A percentile compares a stretch with the other conserved stretches of the same genome.
Evolutionary conservation across 2,113 vertebrate genomes (phyloP).

Genomic region (Macroglossus sobrinus): DNA sequence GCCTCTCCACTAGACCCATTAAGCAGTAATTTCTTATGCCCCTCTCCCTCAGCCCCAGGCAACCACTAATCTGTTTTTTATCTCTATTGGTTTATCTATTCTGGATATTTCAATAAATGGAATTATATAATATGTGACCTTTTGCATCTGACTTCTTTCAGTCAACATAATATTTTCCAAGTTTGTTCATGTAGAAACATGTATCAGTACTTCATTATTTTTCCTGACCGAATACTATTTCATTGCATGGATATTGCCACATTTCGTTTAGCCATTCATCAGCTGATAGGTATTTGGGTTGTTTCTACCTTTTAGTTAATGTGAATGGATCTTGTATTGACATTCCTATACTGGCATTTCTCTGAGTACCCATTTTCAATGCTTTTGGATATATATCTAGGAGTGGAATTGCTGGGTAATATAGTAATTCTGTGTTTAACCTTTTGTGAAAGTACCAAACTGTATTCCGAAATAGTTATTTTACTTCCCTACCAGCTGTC

Average conservation of each 20-base stretch:
- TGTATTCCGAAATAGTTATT: not conserved
- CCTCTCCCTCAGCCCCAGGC: accelerated
- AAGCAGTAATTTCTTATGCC: not conserved
- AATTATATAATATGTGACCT: not conserved
- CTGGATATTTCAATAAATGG: not conserved
- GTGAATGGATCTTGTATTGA: not conserved
- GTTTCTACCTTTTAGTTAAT: not conserved
- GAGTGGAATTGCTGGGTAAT: not conserved
- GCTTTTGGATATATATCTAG: not conserved
- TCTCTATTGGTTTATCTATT: not conserved
- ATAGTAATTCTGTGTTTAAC: not conserved
- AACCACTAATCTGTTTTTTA: not conserved
- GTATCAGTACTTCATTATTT: not conserved
- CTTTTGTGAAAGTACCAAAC: not conserved
- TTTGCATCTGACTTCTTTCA: not conserved
- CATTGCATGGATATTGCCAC: not conserved
- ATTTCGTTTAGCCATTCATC: not conserved
- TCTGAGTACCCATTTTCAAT: not conserved
- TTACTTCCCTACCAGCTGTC: not conserved
- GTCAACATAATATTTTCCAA: not conserved
- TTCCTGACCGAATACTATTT: not conserved
- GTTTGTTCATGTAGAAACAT: not conserved
- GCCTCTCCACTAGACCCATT: not conserved
- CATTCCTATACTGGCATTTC: not conserved
- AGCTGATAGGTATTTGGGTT: not conserved